A percentile compares a stretch with the other conserved stretches of the same genome.
These are phyloP conservation scores for Ladona fulva DNA, from an alignment of 1,140 invertebrate genomes.

Conservation along the genomic window DNA sequence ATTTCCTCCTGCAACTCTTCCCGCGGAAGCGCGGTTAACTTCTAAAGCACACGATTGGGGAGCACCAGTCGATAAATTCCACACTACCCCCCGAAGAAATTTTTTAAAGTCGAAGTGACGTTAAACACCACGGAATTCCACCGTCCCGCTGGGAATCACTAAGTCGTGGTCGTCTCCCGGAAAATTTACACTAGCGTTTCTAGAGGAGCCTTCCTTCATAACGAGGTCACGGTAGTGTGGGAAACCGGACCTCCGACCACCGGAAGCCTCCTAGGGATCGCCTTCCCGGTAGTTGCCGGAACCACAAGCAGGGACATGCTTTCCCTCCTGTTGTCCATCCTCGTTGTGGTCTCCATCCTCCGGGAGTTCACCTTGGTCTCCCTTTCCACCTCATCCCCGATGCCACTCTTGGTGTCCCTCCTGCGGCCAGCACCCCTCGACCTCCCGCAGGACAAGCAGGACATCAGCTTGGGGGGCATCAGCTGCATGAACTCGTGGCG, in stretches of 20 bases:
- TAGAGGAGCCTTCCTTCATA: too few species aligned
- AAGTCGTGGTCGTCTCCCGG: too few species aligned
- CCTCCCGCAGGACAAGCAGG: not conserved
- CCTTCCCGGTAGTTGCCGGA: not conserved
- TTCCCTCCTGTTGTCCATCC: not conserved
- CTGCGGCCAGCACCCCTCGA: not conserved
- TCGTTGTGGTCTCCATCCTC: not conserved
- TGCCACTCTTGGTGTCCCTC: not conserved
- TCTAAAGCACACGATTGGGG: too few species aligned
- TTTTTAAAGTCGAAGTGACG: too few species aligned
- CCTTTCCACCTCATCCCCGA: not conserved
- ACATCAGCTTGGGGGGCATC: conserved; percentile 23
- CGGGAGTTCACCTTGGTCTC: not conserved
- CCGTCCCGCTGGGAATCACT: too few species aligned
- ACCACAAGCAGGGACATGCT: not conserved
- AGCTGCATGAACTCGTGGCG: conserved; percentile 34
- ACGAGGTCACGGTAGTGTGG: not conserved
- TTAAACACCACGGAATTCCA: too few species aligned
- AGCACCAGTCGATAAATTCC: too few species aligned
- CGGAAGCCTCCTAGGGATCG: not conserved
- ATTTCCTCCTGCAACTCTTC: too few species aligned
- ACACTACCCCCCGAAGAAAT: too few species aligned
- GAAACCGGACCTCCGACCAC: not conserved
- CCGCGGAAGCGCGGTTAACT: too few species aligned
- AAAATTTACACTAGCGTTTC: too few species aligned